A percentile compares a stretch with the other conserved stretches of the same genome.
Conservation (phyloP, 1,140 invertebrate species). For the Gerris buenoi region DNA sequence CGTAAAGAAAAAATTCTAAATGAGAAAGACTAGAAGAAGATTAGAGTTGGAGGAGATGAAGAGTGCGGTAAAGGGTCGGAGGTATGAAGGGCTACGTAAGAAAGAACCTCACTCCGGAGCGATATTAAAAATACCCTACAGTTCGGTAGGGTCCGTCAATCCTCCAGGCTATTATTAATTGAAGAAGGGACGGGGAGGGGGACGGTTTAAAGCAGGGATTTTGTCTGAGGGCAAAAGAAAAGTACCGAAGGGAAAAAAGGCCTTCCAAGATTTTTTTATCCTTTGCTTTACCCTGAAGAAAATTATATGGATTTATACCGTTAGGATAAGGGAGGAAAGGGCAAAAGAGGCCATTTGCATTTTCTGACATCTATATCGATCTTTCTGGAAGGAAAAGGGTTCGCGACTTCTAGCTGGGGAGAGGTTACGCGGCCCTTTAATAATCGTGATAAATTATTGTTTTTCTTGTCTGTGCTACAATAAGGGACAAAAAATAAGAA, state of each 20-base stretch:
- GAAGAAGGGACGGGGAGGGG: neutral
- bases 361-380: neutral
- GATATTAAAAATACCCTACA: neutral
- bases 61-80: no score
- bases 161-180: neutral
- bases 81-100: no score
- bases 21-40: no score
- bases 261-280: no score
- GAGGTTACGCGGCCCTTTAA: neutral
- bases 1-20: no score
- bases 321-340: neutral
- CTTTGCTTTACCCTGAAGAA: neutral
- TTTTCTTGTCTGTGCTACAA: neutral
- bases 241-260: no score
- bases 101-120: no score
- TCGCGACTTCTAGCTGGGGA: neutral
- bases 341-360: neutral
- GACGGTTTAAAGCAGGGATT: neutral
- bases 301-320: neutral
- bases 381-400: no score
- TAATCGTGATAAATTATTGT: neutral
- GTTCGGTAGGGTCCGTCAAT: neutral
- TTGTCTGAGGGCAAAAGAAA: no score
- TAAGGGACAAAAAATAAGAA: neutral
- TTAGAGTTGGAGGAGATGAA: no score